These are phyloP conservation scores for Panthera uncia DNA, from an alignment of 2,113 vertebrate species.

Conservation along the genomic window DNA sequence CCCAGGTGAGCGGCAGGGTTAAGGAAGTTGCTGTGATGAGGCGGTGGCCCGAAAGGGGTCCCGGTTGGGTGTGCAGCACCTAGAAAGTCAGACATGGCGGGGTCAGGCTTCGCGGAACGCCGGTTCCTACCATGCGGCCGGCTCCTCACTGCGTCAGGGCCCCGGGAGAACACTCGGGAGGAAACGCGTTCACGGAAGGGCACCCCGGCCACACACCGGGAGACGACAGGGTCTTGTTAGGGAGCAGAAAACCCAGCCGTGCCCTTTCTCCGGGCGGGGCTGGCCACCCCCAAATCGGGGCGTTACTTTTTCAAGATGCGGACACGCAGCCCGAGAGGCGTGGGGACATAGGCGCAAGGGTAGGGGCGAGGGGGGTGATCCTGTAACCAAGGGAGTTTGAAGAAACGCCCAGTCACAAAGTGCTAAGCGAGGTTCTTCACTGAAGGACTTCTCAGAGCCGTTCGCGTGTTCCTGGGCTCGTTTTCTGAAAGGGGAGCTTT, in stretches of 20 bases:
- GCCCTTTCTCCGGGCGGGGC: not conserved
- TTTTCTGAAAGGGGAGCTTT: not conserved
- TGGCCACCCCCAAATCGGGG: not conserved
- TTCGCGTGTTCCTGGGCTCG: accelerated
- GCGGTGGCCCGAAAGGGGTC: slow-evolving; percentile 92
- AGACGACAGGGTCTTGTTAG: not conserved
- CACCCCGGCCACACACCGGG: accelerated
- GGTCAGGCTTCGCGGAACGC: slow-evolving; percentile 81
- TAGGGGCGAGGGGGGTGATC: accelerated
- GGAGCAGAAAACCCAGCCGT: not conserved
- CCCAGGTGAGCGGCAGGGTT: slow-evolving; percentile 94
- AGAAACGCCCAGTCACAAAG: not conserved
- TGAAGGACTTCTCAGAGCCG: not conserved
- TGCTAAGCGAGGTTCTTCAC: not conserved
- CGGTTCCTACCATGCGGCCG: accelerated
- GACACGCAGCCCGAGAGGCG: no score
- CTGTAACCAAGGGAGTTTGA: not conserved
- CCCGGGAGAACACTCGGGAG: not conserved
- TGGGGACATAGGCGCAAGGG: accelerated
- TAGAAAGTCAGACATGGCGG: slow-evolving; percentile 77
- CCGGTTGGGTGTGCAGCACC: slow-evolving; percentile 93
- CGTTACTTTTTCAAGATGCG: not conserved
- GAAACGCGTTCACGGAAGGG: accelerated
- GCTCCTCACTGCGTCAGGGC: not conserved
- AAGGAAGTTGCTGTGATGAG: slow-evolving; percentile 97